phyloP scores from a whole-genome alignment of 2,888 invertebrate genomes.

The Eurytoma californica region DNA sequence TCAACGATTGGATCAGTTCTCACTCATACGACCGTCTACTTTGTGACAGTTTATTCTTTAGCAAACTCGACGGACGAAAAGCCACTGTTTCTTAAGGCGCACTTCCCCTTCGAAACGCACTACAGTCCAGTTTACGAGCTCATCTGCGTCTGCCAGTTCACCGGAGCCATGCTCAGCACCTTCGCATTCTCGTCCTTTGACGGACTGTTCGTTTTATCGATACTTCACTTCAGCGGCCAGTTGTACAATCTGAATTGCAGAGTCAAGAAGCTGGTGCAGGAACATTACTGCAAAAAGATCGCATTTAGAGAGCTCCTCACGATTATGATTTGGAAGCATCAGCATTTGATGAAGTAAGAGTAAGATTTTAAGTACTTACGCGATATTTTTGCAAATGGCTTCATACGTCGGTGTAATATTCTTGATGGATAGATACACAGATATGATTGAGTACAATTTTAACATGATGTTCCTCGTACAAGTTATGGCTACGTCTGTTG shows the following conservation, averaged over 20 bases:
- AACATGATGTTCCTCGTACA: conserved; percentile 30
- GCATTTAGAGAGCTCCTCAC: background rate
- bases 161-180: conserved; percentile 56
- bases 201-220: conserved; percentile 59
- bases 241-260: conserved; percentile 53
- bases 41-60: background rate
- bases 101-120: conserved; percentile 59
- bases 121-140: conserved; percentile 60
- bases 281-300: background rate
- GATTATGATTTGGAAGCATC: too few relatives aligned
- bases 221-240: conserved; percentile 65
- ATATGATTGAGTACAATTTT: conserved; percentile 29
- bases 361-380: too few relatives aligned
- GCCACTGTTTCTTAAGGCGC: conserved; percentile 20
- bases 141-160: conserved; percentile 62
- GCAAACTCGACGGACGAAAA: background rate
- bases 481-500: conserved; percentile 12
- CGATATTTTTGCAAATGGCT: too few relatives aligned
- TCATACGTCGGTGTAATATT: too few relatives aligned
- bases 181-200: conserved; percentile 63
- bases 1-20: conserved; percentile 5
- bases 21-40: background rate
- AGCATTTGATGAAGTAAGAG: too few relatives aligned
- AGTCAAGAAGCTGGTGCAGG: background rate
- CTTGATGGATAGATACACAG: conserved; percentile 5